phyloP scores from a whole-genome alignment of 2,113 vertebrate genomes.

The Catharus bicknelli region DNA sequence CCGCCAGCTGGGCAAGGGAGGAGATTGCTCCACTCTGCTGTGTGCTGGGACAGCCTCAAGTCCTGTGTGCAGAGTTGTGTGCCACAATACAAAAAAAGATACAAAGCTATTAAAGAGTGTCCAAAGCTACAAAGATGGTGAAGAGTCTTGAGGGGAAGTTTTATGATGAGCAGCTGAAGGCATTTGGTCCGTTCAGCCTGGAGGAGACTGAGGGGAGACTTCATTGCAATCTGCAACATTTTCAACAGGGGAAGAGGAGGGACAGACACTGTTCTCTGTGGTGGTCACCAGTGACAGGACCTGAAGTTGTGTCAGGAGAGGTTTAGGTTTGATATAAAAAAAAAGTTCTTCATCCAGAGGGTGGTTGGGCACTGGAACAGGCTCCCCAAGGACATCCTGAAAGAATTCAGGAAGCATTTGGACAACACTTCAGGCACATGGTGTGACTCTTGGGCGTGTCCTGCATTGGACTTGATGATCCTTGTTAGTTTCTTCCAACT shows the following conservation, averaged over 20 bases:
- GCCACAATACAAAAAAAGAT: neutral
- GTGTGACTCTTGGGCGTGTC: neutral
- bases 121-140: no score
- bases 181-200: neutral
- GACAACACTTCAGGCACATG: no score
- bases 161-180: neutral
- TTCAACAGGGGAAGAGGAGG: rapidly evolving
- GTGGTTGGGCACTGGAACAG: neutral
- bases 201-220: neutral
- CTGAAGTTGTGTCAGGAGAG: neutral
- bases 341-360: neutral
- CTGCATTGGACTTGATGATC: neutral
- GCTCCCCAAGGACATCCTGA: neutral
- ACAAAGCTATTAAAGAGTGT: neutral
- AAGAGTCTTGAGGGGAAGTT: neutral
- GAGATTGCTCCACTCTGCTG: rapidly evolving
- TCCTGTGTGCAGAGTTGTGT: neutral
- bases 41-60: rapidly evolving
- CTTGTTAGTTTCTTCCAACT: neutral
- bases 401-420: neutral
- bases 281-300: neutral
- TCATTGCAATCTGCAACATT: neutral
- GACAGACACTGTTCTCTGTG: neutral
- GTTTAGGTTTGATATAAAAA: neutral
- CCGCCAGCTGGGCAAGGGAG: rapidly evolving